Evolutionary conservation across 2,888 invertebrate genomes (phyloP).

Genomic region (Diplazon laetatorius): DNA sequence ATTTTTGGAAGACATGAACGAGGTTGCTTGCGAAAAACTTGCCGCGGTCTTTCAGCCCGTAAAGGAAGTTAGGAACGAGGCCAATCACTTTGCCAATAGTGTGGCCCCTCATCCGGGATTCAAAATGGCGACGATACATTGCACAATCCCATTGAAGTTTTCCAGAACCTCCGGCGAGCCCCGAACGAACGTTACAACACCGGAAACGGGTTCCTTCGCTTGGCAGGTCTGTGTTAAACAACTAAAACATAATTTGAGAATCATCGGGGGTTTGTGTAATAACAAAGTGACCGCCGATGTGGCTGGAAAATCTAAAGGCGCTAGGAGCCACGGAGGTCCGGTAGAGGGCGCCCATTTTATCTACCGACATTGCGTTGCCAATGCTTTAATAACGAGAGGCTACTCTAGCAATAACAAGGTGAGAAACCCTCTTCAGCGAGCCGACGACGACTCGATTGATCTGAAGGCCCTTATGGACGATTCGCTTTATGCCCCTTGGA

Average conservation of each 20-base stretch:
- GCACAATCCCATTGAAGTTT: slow-evolving; percentile 77
- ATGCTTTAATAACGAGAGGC: slow-evolving; percentile 82
- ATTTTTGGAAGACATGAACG: slow-evolving; percentile 82
- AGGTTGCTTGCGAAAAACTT: slow-evolving; percentile 83
- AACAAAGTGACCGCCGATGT: slow-evolving; percentile 29
- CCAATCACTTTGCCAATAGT: slow-evolving; percentile 77
- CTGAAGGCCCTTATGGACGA: slow-evolving; percentile 77
- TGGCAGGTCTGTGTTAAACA: slow-evolving; percentile 80
- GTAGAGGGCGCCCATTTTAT: slow-evolving; percentile 27
- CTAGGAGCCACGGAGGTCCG: not conserved
- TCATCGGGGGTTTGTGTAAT: slow-evolving; percentile 57
- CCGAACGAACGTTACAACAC: not conserved
- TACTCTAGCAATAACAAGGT: slow-evolving; percentile 16
- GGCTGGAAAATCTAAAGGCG: slow-evolving; percentile 2
- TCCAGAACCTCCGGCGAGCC: not conserved
- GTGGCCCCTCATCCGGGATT: slow-evolving; percentile 83
- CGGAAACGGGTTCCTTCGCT: slow-evolving; percentile 66
- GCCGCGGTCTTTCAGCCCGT: slow-evolving; percentile 82
- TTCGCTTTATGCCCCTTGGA: slow-evolving; percentile 81
- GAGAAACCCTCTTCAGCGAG: slow-evolving; percentile 38
- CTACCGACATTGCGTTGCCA: slow-evolving; percentile 75
- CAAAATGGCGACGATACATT: slow-evolving; percentile 82
- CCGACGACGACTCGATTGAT: slow-evolving; percentile 70
- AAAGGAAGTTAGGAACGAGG: slow-evolving; percentile 69
- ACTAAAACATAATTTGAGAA: slow-evolving; percentile 75